Conservation (phyloP, 2,113 vertebrate species). For the Chionomys nivalis region DNA sequence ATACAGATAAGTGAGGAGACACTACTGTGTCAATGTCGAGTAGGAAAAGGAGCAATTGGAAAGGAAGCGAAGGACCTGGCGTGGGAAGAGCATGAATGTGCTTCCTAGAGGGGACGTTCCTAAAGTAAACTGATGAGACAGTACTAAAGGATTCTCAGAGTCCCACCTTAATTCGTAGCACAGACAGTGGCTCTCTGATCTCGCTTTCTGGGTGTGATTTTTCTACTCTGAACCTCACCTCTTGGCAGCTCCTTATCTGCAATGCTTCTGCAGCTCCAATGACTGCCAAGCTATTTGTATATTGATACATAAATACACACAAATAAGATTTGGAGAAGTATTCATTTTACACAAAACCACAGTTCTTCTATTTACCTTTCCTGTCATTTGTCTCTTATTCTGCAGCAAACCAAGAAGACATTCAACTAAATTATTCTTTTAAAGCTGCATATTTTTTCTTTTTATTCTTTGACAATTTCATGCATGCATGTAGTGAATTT, state of each 20-base stretch:
- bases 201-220: neutral
- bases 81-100: neutral
- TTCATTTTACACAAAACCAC: conserved; percentile 10
- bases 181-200: neutral
- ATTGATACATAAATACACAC: neutral
- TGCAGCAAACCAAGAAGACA: conserved; percentile 14
- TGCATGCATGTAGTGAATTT: neutral
- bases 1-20: neutral
- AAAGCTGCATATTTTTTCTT: neutral
- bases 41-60: conserved; percentile 21
- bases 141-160: neutral
- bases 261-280: neutral
- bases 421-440: conserved; percentile 4
- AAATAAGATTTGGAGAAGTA: neutral
- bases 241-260: neutral
- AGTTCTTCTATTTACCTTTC: neutral
- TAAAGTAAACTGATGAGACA: neutral
- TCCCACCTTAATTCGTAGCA: neutral
- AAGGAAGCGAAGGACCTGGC: neutral
- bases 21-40: neutral
- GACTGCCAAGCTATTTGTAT: neutral
- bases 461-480: neutral
- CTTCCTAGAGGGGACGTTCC: neutral
- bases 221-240: neutral
- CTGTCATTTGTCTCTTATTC: conserved; percentile 13